Evolutionary conservation across 2,888 invertebrate species (phyloP).

Genomic region (Eudemis profundana): DNA sequence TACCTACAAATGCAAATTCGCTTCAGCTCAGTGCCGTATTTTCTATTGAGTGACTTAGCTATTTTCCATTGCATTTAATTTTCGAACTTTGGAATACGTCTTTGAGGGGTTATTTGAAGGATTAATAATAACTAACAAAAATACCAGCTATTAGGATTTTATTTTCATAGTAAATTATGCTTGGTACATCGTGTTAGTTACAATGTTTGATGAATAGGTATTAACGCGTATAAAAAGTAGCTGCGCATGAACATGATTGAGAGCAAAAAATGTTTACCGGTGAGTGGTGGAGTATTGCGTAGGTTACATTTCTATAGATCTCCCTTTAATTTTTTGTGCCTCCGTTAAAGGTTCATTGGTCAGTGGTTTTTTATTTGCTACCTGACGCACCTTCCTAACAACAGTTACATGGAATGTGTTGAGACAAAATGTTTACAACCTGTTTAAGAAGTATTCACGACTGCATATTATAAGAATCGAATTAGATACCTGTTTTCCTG

Average conservation of each 20-base stretch:
- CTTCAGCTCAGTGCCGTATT: background rate
- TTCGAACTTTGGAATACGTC: background rate
- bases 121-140: background rate
- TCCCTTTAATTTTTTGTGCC: slow-evolving; percentile 28
- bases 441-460: slow-evolving; percentile 1
- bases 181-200: background rate
- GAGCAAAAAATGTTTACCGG: slow-evolving; percentile 34
- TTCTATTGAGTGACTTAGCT: background rate
- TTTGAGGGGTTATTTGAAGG: background rate
- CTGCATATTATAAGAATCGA: background rate
- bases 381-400: slow-evolving; percentile 24
- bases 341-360: slow-evolving; percentile 29
- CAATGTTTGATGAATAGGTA: background rate
- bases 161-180: background rate
- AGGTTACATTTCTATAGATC: slow-evolving; percentile 27
- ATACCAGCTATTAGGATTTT: too few relatives aligned
- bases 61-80: background rate
- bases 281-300: slow-evolving; percentile 17
- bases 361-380: slow-evolving; percentile 33
- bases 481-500: background rate
- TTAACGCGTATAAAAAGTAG: slow-evolving; percentile 13
- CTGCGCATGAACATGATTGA: slow-evolving; percentile 16
- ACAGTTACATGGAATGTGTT: slow-evolving; percentile 29
- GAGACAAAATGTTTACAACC: slow-evolving; percentile 1
- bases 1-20: background rate